Base-by-base conservation (phyloP, 2,113 vertebrate species). In the Caranx melampygus region DNA sequence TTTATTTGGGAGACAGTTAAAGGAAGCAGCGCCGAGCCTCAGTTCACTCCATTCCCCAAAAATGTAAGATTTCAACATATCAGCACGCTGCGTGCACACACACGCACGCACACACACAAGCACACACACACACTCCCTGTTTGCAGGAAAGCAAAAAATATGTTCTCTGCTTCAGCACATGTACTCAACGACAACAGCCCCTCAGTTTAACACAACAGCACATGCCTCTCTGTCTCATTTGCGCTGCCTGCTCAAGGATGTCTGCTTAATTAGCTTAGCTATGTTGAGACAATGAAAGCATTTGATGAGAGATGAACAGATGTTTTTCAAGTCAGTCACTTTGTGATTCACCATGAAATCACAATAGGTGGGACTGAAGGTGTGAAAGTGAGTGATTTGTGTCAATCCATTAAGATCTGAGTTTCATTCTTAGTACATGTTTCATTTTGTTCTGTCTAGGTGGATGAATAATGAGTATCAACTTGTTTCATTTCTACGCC, bases 261-360 rank as follows among this genome's bases (percentile, higher is more conserved):
- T 80, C 70, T 66, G 78, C 76, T 89, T 78, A 86, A 91, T 87
- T 75, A 84, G 68, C 15, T 65, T 26, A 64, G 72, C 73, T 42
- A 15, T 13, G 31, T 40, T 59, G 49, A 62, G 59, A 71, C 79
- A 73, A 21, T 26, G 69, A 54, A 72, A 58, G 18, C 54, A 59
- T 68, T 33, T 70, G 57, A 51, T 35, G 68, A 70, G 37, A 84
- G 78, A 69, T 74, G 78, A 62, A 66, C 54, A 84, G 78, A 65
- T 74, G 78, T 83, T 76, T 37, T 60, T 71, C 45, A 31, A 82
- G 58, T 82, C 59, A 61, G 42, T 55, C 40, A 62, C 60, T 83
- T 77, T 75, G 52, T 58, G 35, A 59, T 40, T 62, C 64, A 34
- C 15, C 20, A 14, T 13, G 45, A 79, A 70, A 70, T 59, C 1